A percentile compares a stretch with the other conserved stretches of the same genome.
phyloP scores from a whole-genome alignment of 2,888 invertebrate species.

The Helicoverpa assulta region DNA sequence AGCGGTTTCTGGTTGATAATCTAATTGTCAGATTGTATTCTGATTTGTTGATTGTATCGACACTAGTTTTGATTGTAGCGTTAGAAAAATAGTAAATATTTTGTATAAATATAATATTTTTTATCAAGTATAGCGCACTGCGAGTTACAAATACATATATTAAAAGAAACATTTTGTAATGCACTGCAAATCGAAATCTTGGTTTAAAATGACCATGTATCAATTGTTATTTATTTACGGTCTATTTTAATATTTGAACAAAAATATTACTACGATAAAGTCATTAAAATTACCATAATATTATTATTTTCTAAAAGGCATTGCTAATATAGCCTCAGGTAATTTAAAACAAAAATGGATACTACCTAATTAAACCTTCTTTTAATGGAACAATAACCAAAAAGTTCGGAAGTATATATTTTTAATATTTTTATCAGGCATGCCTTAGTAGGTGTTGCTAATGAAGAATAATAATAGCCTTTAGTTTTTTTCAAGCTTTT shows the following conservation, averaged over 20 bases:
- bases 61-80: slow-evolving; percentile 69
- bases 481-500: slow-evolving; percentile 35
- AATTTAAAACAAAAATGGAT: slow-evolving; percentile 9
- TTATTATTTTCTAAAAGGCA: not conserved
- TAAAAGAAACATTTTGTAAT: too few relatives aligned
- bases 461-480: slow-evolving; percentile 67
- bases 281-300: not conserved
- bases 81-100: slow-evolving; percentile 60
- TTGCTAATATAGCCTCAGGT: slow-evolving; percentile 20
- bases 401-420: slow-evolving; percentile 15
- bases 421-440: slow-evolving; percentile 41
- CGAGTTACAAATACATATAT: too few relatives aligned
- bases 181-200: not conserved
- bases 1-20: slow-evolving; percentile 77
- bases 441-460: slow-evolving; percentile 68
- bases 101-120: too few relatives aligned
- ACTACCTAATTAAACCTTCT: slow-evolving; percentile 20
- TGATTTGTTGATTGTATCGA: slow-evolving; percentile 79
- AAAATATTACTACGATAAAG: not conserved
- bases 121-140: too few relatives aligned
- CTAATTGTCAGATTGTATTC: slow-evolving; percentile 86
- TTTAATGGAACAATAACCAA: slow-evolving; percentile 28
- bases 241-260: not conserved
- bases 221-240: not conserved
- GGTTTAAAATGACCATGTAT: not conserved